A percentile compares a stretch with the other conserved stretches of the same genome.
phyloP scores from a whole-genome alignment of 2,113 vertebrate species.

The Varanus salvator region DNA sequence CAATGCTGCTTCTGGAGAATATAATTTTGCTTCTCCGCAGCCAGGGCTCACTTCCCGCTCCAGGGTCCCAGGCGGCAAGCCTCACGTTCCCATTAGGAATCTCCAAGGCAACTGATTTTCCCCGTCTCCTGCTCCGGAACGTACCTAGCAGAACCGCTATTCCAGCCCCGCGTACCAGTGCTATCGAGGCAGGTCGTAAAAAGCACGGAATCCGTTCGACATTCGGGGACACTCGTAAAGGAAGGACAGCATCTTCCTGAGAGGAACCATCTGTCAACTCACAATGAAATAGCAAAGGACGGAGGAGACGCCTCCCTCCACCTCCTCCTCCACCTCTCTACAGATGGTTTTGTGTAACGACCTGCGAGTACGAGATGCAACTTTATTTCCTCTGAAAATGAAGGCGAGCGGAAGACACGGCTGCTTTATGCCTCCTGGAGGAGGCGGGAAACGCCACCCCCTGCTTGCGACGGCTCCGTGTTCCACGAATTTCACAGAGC shows the following conservation, averaged over 20 bases:
- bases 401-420: background rate
- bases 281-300: accelerated
- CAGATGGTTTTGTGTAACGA: background rate
- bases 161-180: background rate
- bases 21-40: too few relatives aligned
- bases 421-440: background rate
- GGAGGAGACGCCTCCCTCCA: background rate
- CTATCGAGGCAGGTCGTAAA: background rate
- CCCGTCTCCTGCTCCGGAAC: too few relatives aligned
- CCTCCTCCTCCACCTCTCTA: background rate
- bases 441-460: background rate
- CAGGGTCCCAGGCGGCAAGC: background rate
- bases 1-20: background rate
- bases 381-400: background rate
- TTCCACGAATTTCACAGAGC: constrained; percentile 9
- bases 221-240: background rate
- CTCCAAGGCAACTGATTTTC: background rate
- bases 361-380: accelerated
- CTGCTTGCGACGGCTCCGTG: background rate
- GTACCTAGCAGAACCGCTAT: background rate
- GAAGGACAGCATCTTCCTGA: background rate
- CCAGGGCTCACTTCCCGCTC: background rate
- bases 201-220: background rate
- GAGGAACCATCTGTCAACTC: accelerated
- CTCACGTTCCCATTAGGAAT: too few relatives aligned